Evolutionary conservation across 2,888 invertebrate genomes (phyloP), one percentile per base, ranked within the genome.

Genomic region (Escarpia spicata): DNA sequence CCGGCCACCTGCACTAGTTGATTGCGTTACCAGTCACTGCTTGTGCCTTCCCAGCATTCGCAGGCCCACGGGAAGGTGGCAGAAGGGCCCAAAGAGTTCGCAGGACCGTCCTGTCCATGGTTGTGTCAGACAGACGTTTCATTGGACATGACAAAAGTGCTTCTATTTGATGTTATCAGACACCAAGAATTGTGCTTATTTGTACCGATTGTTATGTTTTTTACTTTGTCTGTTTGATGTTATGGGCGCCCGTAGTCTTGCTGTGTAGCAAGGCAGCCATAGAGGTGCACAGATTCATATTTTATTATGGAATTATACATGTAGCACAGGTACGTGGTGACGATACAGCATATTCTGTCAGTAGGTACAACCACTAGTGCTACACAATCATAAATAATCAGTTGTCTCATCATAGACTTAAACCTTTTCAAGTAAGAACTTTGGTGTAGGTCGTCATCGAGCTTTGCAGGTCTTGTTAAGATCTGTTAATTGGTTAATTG

Each of bases 241-340:
- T 75, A 75, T 75, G n/a, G 75, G 75, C 26, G 75, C 75, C 75
- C 75, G n/a, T n/a, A 75, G 75, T 75, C 75, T 75, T 75, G 75
- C 75, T 75, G 6, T 19, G n/a, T 75, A 75, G 6, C 75, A 75
- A 75, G 75, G 75, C 75, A 75, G 26, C 75, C n/a, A 75, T 2
- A n/a, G 75, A 26, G 75, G 75, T 6, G 75, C 75, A 75, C 75
- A 75, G 75, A 75, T 75, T 75, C 19, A 75, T 75, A 75, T 75
- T 75, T 75, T 75, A 75, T 75, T 75, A 75, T 75, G 75, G n/a
- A 75, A 75, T 75, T 75, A 75, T 75, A 75, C 75, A 75, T 75
- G 75, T 75, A 75, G 26, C 75, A 75, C 75, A 26, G 26, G 26
- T n/a, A n/a, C 12, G 52, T 6, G 19, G 19, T n/a, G 6, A 26